Base-by-base conservation (phyloP, 2,888 invertebrate species). In the Hirtodrosophila confusa region DNA sequence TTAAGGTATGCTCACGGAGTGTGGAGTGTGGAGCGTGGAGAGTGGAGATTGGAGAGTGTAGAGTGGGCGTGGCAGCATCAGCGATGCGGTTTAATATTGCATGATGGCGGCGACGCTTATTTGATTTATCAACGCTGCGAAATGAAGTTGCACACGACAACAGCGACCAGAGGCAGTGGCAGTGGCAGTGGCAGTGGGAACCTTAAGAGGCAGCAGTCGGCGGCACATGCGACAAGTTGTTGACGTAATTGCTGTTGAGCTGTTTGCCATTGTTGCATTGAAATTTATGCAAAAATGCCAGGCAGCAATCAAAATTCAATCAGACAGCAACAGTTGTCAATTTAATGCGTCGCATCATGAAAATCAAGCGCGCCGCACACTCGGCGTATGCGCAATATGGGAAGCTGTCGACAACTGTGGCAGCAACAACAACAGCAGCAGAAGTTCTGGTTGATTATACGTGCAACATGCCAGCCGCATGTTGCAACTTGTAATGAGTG, bases 251-350 rank as follows among this genome's bases (percentile, higher is more conserved):
- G 74, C 37, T 49, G 48, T 45, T 60, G 74, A 71, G 65, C 31
- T 62, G 70, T 51, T 65, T 66, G 64, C 37, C 63, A 55, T 70
- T 70, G 51, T 65, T 65, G 66, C 58, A 64, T 53, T 55, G 51
- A 55, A 61, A 71, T 57, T 75, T 75, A 78, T 82, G 73, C 79
- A 78, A 72, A 67, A 71, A 56, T 66, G 54, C 47, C 62, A 65
- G 40, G 55, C 74, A 76, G 66, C 83, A 75, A 85, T 70, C 80
- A 73, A 75, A 88, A 88, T 78, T 65, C 79, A 82, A 83, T 85
- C 87, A 82, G 82, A 68, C 82, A 78, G 85, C 83, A 83, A 83
- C 82, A 87, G 86, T 83, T 87, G 87, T 85, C 82, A 85, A 63
- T 85, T 70, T 35, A 56, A 64, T 60, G 61, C 31, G 35, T 36